Evolutionary conservation across 2,113 vertebrate species (phyloP).

Genomic region (Scomber japonicus): DNA sequence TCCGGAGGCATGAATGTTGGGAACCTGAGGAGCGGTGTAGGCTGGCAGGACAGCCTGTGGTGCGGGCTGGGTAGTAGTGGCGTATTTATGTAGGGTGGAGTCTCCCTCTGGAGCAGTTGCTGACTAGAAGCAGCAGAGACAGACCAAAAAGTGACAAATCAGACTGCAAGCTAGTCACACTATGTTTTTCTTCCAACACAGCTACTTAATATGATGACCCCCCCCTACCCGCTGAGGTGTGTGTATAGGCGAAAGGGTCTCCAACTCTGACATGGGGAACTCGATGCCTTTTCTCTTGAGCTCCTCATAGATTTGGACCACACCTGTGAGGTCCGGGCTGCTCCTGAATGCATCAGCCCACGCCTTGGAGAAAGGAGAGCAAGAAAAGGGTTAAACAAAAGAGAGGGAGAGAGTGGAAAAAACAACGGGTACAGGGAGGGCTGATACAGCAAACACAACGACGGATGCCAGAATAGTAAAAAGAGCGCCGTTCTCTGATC

Average conservation of each 20-base stretch:
- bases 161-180: not conserved
- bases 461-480: constrained; percentile 22
- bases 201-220: not conserved
- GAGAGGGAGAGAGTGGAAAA: not conserved
- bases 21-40: constrained; percentile 81
- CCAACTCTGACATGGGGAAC: constrained; percentile 95
- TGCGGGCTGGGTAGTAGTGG: constrained; percentile 81
- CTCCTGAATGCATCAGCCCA: constrained; percentile 99
- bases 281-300: constrained; percentile 98
- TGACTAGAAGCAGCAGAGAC: constrained; percentile 49
- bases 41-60: constrained; percentile 82
- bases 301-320: constrained; percentile 98
- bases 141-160: not conserved
- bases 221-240: constrained; percentile 93
- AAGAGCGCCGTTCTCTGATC: constrained; percentile 40
- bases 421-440: not conserved
- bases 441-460: constrained; percentile 52
- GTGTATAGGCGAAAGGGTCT: constrained; percentile 96
- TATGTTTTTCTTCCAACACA: not conserved
- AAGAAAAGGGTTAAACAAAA: constrained; percentile 9
- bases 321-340: constrained; percentile 97
- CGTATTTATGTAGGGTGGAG: constrained; percentile 87
- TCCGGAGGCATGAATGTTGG: constrained; percentile 86
- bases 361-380: constrained; percentile 82
- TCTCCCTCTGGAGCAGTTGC: constrained; percentile 93